Evolutionary conservation across 2,113 vertebrate genomes (phyloP).

Genomic region (Ceyx melanurus): DNA sequence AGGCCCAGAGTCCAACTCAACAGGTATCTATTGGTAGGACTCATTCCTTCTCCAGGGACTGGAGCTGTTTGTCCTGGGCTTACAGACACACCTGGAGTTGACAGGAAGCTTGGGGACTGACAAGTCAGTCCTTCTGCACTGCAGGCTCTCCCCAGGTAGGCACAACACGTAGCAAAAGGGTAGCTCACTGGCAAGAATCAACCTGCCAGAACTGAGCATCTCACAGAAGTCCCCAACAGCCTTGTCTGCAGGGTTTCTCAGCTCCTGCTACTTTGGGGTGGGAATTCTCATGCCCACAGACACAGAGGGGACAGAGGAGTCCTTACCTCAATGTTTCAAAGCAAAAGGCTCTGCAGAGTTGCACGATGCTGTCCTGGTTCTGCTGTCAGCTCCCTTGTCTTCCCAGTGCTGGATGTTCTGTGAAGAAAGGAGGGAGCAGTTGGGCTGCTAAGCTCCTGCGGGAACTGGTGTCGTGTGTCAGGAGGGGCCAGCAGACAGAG

Average conservation of each 20-base stretch:
- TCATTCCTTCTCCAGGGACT: not conserved
- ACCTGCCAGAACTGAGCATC: not conserved
- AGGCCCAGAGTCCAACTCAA: not conserved
- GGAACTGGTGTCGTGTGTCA: not conserved
- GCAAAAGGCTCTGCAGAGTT: not conserved
- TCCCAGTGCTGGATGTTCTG: not conserved
- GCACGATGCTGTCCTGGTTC: not conserved
- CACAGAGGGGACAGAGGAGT: not conserved
- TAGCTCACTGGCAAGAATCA: not conserved
- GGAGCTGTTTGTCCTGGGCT: not conserved
- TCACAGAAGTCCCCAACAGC: not conserved
- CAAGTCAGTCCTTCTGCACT: not conserved
- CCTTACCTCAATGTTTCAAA: constrained; percentile 43
- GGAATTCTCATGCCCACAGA: not conserved
- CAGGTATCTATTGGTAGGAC: not conserved
- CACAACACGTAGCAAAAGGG: not conserved
- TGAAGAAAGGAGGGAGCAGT: not conserved
- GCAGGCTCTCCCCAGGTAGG: not conserved
- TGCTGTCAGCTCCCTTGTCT: not conserved
- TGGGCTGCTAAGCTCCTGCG: not conserved
- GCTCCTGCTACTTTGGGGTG: not conserved
- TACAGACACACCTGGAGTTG: not conserved
- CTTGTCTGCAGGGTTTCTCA: not conserved
- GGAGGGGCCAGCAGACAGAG: constrained; percentile 6
- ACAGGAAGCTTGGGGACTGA: not conserved